phyloP scores from a whole-genome alignment of 2,888 invertebrate species.

The Eupsilia transversa region DNA sequence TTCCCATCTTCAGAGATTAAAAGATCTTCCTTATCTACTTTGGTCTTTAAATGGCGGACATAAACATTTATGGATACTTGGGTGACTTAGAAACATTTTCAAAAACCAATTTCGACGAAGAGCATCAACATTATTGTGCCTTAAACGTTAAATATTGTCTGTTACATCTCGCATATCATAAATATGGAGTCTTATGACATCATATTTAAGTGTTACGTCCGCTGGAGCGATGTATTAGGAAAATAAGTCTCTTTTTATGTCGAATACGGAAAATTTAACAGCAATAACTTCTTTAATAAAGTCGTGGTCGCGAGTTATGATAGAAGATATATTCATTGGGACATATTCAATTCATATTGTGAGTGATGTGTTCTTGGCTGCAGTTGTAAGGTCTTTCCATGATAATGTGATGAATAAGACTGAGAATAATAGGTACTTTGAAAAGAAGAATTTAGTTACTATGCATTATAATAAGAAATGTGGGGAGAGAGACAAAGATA shows the following conservation, averaged over 20 bases:
- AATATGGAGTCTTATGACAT: slow-evolving; percentile 77
- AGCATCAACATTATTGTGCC: slow-evolving; percentile 58
- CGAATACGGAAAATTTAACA: slow-evolving; percentile 77
- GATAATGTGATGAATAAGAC: background rate
- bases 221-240: slow-evolving; percentile 79
- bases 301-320: slow-evolving; percentile 63
- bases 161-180: slow-evolving; percentile 75
- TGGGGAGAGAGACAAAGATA: too few relatives aligned
- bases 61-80: slow-evolving; percentile 61
- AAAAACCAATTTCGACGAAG: slow-evolving; percentile 53
- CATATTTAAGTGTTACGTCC: slow-evolving; percentile 73
- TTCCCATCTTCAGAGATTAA: slow-evolving; percentile 41
- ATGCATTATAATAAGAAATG: too few relatives aligned
- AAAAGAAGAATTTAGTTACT: too few relatives aligned
- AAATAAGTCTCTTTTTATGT: slow-evolving; percentile 83
- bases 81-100: slow-evolving; percentile 55
- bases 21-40: slow-evolving; percentile 38
- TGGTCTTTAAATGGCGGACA: slow-evolving; percentile 42
- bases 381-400: background rate
- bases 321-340: slow-evolving; percentile 65
- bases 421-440: too few relatives aligned
- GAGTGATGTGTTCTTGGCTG: slow-evolving; percentile 25
- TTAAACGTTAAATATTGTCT: slow-evolving; percentile 68
- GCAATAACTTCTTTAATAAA: slow-evolving; percentile 74
- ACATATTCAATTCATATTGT: slow-evolving; percentile 63